Evolutionary conservation across 2,888 invertebrate species (phyloP).

Genomic region (Ectemnius lituratus): DNA sequence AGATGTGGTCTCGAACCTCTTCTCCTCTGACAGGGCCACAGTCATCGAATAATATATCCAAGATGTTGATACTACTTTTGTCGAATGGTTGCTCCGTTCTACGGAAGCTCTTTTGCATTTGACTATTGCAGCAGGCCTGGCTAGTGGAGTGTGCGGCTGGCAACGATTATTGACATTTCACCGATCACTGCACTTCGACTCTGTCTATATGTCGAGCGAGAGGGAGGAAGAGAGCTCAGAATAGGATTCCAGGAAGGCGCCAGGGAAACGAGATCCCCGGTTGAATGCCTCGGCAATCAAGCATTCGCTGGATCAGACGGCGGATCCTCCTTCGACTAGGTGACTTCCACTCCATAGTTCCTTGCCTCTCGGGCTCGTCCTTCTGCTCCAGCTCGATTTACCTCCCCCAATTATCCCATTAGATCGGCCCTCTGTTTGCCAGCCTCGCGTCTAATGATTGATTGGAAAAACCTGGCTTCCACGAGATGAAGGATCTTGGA

Average conservation of each 20-base stretch:
- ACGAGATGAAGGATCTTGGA: background rate
- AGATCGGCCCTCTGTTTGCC: no score
- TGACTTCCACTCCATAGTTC: background rate
- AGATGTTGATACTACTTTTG: no score
- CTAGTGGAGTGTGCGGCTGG: background rate
- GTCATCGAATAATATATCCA: background rate
- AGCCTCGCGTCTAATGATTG: no score
- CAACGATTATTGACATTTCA: conserved; percentile 32
- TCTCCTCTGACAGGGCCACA: background rate
- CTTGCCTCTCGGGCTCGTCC: background rate
- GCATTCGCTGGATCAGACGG: background rate
- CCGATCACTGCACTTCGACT: conserved; percentile 19
- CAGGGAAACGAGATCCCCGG: conserved; percentile 9
- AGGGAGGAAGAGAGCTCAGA: background rate
- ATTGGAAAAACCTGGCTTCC: background rate
- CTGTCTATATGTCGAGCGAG: background rate
- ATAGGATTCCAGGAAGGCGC: conserved; percentile 9
- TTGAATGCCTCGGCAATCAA: conserved; percentile 15
- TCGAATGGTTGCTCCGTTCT: no score
- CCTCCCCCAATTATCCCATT: background rate
- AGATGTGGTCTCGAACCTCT: background rate
- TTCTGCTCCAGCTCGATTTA: background rate
- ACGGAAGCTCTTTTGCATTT: no score
- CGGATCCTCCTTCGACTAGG: background rate
- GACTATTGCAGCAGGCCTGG: no score